Evolutionary conservation across 2,113 vertebrate genomes (phyloP), one percentile per base, ranked within the genome.

Genomic region (Sardina pilchardus): DNA sequence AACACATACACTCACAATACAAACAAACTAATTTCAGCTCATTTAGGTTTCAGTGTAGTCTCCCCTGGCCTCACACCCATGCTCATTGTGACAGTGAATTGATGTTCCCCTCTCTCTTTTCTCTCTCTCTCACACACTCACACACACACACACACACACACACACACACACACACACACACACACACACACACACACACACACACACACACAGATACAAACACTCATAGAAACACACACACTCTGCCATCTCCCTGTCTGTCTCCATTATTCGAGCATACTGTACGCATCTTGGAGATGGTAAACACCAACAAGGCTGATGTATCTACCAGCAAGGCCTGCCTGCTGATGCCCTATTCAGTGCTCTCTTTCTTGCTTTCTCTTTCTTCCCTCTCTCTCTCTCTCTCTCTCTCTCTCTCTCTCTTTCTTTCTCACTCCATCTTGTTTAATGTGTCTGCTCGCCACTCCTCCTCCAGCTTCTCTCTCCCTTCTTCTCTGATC

Each of bases 241-340:
- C 24, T 1, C 59, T 26, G 59, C 3, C 59, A 30, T 71, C 26
- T 39, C 71, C 30, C 17, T 83, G 87, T 84, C 39, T 85, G 84
- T 82, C 87, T 89, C 90, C 86, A 86, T 92, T 90, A 91, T 85
- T 85, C 47, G 6, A 82, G 8, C 59, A 10, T 85, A 89, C 88
- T n/a, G 82, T 92, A 92, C 91, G 92, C 91, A 93, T 92, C 92
- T 94, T 90, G 91, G 90, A 92, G 91, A 91, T 88, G 89, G 88
- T 92, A 88, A 89, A 85, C 83, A 82, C 89, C 87, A 84, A 90
- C 45, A 17, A n/a, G 84, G 81, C 86, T 92, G 93, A 93, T 93
- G 93, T 92, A 92, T 93, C 93, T 88, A 87, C 85, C 39, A 36
- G 26, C 63, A 12, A 26, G 30, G 1, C 26, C 63, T 71, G 63